Base-by-base conservation (phyloP, 1,140 invertebrate genomes). In the Drosophila oshimai region DNA sequence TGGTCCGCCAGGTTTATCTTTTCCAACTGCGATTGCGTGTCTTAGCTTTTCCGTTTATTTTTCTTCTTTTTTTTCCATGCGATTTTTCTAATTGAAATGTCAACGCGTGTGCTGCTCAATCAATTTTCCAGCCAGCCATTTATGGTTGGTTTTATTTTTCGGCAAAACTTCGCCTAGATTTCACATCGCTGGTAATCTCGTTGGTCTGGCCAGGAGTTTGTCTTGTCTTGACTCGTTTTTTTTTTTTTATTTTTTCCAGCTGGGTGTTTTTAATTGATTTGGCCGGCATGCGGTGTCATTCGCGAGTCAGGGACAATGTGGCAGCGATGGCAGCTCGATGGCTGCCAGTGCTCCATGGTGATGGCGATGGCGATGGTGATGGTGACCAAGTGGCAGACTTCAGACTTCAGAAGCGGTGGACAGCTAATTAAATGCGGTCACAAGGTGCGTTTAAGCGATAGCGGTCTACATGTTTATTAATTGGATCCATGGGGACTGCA, bases 61-160 rank as follows among this genome's bases (percentile, higher is more conserved):
- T 50, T 28, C 15, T 20, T 17, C 17, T 47, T 28, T 57, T 34
- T 20, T 44, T 37, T 65, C 3, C 41, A 41, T 13, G 15, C 12
- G 15, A 51, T 28, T 51, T 70, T 74, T 74, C 70, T 74, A 74
- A 74, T 74, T 74, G 60, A 74, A 74, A 74, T 68, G 69, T 74
- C 72, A 74, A 65, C 72, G 70, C 69, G 55, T 73, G 20, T 71
- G 67, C 69, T 73, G 68, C 69, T 73, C 69, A 73, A 73, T 73
- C 69, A 73, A 73, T 73, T 73, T 61, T 61, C 51, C 51, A 71
- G 50, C 47, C 60, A 28, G 18, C 58, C 60, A 31, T 41, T 65
- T 67, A 50, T 67, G 60, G 62, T 20, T 31, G 58, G 13, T 29
- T 67, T 67, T 67, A 67, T 67, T 68, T 67, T 68, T 68, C 49